Percentiles rank a stretch among this genome's conserved stretches.
Evolutionary conservation across 2,888 invertebrate species (phyloP).

Genomic region (Melinaea marsaeus): DNA sequence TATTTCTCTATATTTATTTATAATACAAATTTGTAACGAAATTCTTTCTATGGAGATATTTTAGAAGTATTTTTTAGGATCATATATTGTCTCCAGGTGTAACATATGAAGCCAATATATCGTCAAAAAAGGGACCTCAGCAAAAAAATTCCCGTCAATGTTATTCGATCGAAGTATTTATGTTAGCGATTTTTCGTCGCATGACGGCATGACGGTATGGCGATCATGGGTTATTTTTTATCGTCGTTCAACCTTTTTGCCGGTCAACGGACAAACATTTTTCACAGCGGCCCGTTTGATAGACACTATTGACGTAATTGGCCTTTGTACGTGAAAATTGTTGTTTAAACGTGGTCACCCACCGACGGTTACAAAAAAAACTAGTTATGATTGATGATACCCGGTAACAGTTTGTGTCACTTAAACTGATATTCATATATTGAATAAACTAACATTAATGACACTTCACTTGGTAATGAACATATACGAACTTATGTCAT

Average conservation of each 20-base stretch:
- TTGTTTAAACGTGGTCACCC: conserved; percentile 35
- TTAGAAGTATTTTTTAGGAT: not conserved
- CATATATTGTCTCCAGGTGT: conserved; percentile 18
- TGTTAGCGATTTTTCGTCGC: conserved; percentile 32
- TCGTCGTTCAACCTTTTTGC: conserved; percentile 34
- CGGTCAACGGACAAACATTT: conserved; percentile 39
- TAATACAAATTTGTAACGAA: not conserved
- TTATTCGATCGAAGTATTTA: conserved; percentile 31
- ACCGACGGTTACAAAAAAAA: conserved; percentile 20
- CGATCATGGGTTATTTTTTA: conserved; percentile 39
- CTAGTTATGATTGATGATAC: conserved; percentile 17
- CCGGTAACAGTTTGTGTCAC: conserved; percentile 1
- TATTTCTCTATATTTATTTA: not conserved
- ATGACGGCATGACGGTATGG: conserved; percentile 29
- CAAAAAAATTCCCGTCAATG: conserved; percentile 26
- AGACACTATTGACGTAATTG: conserved; percentile 42
- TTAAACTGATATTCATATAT: not conserved
- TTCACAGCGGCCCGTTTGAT: conserved; percentile 39
- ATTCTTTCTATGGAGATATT: not conserved
- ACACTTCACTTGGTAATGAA: not conserved
- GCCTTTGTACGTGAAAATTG: conserved; percentile 43
- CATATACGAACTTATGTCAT: not conserved
- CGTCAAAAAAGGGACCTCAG: conserved; percentile 23
- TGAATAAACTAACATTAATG: not conserved
- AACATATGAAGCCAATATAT: conserved; percentile 27